A percentile compares a stretch with the other conserved stretches of the same genome.
phyloP scores from a whole-genome alignment of 2,113 vertebrate genomes.

The Elephas maximus region DNA sequence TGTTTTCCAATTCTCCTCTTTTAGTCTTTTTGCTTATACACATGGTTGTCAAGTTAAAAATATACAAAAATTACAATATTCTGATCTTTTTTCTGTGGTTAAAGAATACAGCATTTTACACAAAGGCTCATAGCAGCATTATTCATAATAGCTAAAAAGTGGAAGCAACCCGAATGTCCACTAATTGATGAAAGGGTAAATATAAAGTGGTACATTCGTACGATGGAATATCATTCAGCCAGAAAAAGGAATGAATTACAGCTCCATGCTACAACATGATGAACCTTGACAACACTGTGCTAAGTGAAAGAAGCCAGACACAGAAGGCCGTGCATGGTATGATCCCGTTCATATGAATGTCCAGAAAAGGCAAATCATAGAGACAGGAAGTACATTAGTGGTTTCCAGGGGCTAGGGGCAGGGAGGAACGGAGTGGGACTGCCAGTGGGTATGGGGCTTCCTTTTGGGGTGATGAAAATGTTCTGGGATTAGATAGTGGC shows the following conservation, averaged over 20 bases:
- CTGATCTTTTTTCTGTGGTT: not conserved
- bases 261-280: not conserved
- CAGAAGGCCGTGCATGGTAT: not conserved
- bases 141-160: constrained; percentile 7
- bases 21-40: not conserved
- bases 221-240: not conserved
- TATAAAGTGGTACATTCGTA: not conserved
- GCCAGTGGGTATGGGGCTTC: not conserved
- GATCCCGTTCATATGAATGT: not conserved
- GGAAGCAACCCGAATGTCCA: not conserved
- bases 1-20: constrained; percentile 34
- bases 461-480: not conserved
- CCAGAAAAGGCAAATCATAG: not conserved
- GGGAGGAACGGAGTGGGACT: not conserved
- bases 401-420: not conserved
- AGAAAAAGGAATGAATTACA: not conserved
- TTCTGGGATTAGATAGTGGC: not conserved
- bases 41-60: constrained; percentile 33
- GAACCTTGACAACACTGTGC: not conserved
- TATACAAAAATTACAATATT: constrained; percentile 1
- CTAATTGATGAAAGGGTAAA: not conserved
- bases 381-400: not conserved
- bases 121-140: not conserved
- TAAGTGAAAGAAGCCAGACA: not conserved
- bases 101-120: constrained; percentile 11